A percentile compares a stretch with the other conserved stretches of the same genome.
phyloP scores from a whole-genome alignment of 2,888 invertebrate species.

The Adineta ricciae region DNA sequence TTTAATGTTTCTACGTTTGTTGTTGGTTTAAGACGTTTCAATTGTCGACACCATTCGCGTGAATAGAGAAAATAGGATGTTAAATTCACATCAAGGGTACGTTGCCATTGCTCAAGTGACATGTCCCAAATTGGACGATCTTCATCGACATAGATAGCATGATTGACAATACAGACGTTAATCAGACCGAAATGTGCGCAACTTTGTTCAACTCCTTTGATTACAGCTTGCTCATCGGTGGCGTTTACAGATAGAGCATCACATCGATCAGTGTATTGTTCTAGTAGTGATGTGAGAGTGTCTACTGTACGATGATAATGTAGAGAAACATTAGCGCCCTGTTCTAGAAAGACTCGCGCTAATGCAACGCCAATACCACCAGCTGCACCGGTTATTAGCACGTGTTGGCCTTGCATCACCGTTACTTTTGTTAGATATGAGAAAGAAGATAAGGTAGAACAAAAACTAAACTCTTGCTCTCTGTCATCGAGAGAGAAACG shows the following conservation, averaged over 20 bases:
- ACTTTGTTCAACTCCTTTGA: neutral
- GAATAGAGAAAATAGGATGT: conserved; percentile 2
- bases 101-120: neutral
- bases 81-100: neutral
- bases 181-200: neutral
- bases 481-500: too few species aligned
- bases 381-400: neutral
- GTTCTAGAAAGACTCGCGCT: neutral
- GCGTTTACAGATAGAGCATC: neutral
- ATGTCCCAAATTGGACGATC: neutral
- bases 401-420: neutral
- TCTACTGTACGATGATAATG: neutral
- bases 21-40: neutral
- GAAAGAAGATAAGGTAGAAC: neutral
- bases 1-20: neutral
- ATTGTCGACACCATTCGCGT: conserved; percentile 16
- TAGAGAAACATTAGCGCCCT: conserved; percentile 16
- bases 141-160: neutral
- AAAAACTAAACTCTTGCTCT: neutral
- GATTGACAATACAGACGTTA: neutral
- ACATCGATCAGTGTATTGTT: neutral
- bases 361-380: neutral
- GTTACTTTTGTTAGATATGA: too few species aligned
- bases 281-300: neutral
- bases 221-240: neutral